These are phyloP conservation scores for Drosophila orosa DNA, from an alignment of 1,140 invertebrate genomes.

Conservation along the genomic window DNA sequence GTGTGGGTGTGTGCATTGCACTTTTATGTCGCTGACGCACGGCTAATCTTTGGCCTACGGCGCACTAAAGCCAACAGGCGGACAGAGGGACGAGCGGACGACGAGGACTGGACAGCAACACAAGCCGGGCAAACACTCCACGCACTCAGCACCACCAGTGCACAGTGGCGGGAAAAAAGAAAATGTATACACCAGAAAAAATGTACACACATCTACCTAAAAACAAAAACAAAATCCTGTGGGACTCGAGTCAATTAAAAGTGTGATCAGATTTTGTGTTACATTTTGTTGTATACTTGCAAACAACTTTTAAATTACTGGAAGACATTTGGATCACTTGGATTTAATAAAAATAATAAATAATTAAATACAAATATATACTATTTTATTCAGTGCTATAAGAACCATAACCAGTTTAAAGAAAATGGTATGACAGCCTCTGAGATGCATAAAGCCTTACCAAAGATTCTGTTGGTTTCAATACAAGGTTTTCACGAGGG, in stretches of 20 bases:
- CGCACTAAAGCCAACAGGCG: conserved; percentile 57
- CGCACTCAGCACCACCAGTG: conserved; percentile 5
- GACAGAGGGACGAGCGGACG: conserved; percentile 39
- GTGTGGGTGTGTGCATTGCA: conserved; percentile 58
- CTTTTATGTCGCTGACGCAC: conserved; percentile 67
- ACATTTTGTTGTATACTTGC: too few relatives aligned
- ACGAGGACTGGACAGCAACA: conserved; percentile 35
- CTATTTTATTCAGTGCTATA: not conserved
- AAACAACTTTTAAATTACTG: too few relatives aligned
- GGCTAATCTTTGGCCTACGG: conserved; percentile 74
- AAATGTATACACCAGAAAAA: not conserved
- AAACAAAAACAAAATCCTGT: too few relatives aligned
- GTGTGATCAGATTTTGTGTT: too few relatives aligned
- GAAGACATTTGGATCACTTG: too few relatives aligned
- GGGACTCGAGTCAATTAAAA: too few relatives aligned
- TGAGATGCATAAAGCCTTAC: not conserved
- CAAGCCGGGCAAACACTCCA: conserved; percentile 29
- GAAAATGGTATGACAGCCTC: not conserved
- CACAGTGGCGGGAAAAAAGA: conserved; percentile 8
- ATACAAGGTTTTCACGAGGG: not conserved
- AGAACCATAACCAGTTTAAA: not conserved
- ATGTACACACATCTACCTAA: too few relatives aligned
- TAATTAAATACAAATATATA: too few relatives aligned
- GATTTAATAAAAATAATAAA: too few relatives aligned
- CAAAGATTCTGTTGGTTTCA: not conserved